Base-by-base conservation (phyloP, 2,113 vertebrate species). In the Oryzias melastigma region DNA sequence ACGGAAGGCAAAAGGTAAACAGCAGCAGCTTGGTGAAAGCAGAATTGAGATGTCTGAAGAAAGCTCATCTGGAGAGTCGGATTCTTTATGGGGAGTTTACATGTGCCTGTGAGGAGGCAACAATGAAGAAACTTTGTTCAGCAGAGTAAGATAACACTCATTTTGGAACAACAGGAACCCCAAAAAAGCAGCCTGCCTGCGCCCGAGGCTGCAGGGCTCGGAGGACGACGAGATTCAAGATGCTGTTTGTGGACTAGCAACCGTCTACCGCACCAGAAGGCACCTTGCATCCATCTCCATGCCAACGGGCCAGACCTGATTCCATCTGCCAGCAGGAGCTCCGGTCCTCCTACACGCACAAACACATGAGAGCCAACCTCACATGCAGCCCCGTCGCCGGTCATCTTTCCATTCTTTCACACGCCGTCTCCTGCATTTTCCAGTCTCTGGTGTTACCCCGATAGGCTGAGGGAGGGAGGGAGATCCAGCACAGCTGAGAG, bases 221-320 rank as follows among this genome's bases (percentile, higher is more conserved):
- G 19, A 41, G 25, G 53, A 27, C 62, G 15, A 16, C 1, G 2
- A 59, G 53, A 43, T 27, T 60, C 73, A 72, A 62, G 48, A 52
- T 56, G 7, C 14, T 22, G 79, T 75, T 58, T 78, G 75, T 72
- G 60, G 65, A 70, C 61, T 75, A 78, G 74, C 69, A 62, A 58
- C 57, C 46, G 52, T 73, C 78, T 75, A 61, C 75, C 51, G 58
- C 50, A 65, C 20, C 47, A 65, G 44, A 64, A 58, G 64, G 69
- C 52, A 57, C 65, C 66, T 63, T n/a, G 8, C 71, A 69, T 68
- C 72, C 73, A 58, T 78, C 68, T 52, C 73, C 71, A 81, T 72
- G 71, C 51, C 75, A 71, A 74, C 75, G 45, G 43, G 60, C 61
- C 15, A 19, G 60, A 61, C 72, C 58, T 50, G 61, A 59, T 12